Conservation (phyloP, 2,797 vertebrate species). For the Acanthornis magna region DNA sequence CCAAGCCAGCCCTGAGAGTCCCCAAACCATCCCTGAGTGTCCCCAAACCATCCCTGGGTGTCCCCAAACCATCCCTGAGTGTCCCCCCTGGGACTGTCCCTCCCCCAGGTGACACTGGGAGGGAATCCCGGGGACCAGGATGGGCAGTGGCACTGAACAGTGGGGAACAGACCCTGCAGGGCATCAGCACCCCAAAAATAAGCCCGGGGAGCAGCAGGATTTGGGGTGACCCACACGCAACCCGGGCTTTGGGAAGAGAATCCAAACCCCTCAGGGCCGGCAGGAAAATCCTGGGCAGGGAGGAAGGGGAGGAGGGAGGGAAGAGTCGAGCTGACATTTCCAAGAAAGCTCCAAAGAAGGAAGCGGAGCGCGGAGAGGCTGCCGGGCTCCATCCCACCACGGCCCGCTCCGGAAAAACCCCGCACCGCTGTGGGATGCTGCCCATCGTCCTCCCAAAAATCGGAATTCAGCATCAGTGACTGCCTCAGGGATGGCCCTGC, state of each 20-base stretch:
- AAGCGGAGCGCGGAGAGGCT: neutral
- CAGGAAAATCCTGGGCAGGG: neutral
- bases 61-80: neutral
- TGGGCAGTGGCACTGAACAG: accelerated
- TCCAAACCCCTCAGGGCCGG: neutral
- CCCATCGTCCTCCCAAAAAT: neutral
- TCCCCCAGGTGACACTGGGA: neutral
- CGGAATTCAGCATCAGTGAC: accelerated
- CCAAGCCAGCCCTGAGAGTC: too few species aligned
- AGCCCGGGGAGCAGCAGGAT: neutral
- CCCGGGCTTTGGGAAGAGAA: neutral
- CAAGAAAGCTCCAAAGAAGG: slow-evolving; percentile 64
- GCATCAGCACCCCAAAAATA: neutral
- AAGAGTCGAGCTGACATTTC: neutral
- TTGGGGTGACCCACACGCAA: neutral
- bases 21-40: too few species aligned
- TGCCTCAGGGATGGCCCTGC: neutral
- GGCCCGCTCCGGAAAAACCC: neutral
- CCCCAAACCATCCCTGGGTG: neutral
- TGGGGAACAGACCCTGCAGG: neutral
- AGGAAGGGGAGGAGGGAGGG: neutral
- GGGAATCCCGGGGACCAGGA: neutral
- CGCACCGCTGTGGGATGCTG: neutral
- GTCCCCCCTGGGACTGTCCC: accelerated
- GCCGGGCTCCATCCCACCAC: neutral